Evolutionary conservation across 1,140 invertebrate species (phyloP), one percentile per base, ranked within the genome.

Genomic region (Microvelia longipes): DNA sequence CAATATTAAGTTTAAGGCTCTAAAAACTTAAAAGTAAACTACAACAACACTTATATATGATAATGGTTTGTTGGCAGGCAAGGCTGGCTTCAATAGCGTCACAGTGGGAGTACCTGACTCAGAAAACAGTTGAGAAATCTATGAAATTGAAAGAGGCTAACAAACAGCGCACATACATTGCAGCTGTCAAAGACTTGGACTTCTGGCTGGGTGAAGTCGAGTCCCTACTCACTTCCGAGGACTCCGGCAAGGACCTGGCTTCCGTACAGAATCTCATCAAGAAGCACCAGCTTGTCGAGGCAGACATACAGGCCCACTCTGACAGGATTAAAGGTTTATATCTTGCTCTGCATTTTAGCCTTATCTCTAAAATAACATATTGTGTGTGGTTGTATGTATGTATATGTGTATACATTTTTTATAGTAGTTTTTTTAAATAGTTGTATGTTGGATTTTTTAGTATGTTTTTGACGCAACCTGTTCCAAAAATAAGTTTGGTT

Each of bases 191-290:
- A 80, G 98, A 99, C 84, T 87, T 99, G 72, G 98, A 99, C 82
- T 99, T 99, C 81, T 99, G 98, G 98, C 86, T 99, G 29, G 96
- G 95, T 73, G 97, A 99, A 86, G 94, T 98, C 65, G 97, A 99
- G 78, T 96, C 94, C 81, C 84, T 99, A 62, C 80, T 99, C 73
- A 96, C 93, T 29, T 94, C 92, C 64, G 96, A 99, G 79, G 97
- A 99, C 82, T 92, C 94, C 73, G 96, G 97, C 66, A 98, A 98
- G 80, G 98, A 99, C 83, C 83, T 99, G 67, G 93, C 94, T 0
- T 97, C 95, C 0, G 96, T 99, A n/a, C 96, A 99, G 82, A 98
- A 99, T 82, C 82, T 99, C 50, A 92, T 97, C 84, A 99, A 99
- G 84, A 99, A 99, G 79, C 97, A 99, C 80, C 94, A 98, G 78